Evolutionary conservation across 2,797 vertebrate species (phyloP).

Genomic region (Paratrypauchen microcephalus): DNA sequence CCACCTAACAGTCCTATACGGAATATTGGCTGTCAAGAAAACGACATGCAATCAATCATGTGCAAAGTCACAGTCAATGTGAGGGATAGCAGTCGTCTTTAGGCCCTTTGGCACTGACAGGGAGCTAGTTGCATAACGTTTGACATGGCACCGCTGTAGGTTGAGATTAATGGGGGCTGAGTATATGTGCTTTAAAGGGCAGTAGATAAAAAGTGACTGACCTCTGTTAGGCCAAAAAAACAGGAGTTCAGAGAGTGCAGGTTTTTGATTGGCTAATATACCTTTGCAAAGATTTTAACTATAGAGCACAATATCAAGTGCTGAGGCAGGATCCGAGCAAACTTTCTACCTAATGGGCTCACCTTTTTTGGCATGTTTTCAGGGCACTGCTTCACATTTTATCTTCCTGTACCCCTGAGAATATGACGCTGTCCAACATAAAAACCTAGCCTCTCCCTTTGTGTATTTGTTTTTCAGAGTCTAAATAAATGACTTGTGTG

Average conservation of each 20-base stretch:
- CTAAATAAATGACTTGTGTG: conserved; percentile 39
- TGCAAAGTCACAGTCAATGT: conserved; percentile 69
- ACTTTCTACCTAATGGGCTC: conserved; percentile 43
- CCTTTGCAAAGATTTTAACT: conserved; percentile 37
- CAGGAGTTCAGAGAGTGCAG: conserved; percentile 21
- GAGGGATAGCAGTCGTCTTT: conserved; percentile 65
- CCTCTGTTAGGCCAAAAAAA: conserved; percentile 34
- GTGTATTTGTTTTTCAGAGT: conserved; percentile 47
- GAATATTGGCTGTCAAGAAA: conserved; percentile 69
- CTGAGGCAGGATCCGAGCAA: conserved; percentile 16
- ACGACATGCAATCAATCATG: conserved; percentile 73
- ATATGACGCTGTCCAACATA: conserved; percentile 54
- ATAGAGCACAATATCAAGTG: conserved; percentile 32
- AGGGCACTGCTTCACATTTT: conserved; percentile 36
- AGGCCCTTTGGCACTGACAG: conserved; percentile 46
- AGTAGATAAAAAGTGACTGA: conserved; percentile 36
- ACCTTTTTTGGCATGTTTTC: conserved; percentile 44
- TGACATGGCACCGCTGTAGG: conserved; percentile 33
- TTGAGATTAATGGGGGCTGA: conserved; percentile 57
- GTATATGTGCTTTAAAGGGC: conserved; percentile 47
- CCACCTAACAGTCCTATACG: conserved; percentile 34
- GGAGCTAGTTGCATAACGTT: conserved; percentile 40
- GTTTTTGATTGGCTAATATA: conserved; percentile 20
- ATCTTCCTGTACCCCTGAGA: conserved; percentile 38
- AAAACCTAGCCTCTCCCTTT: conserved; percentile 51